A percentile compares a stretch with the other conserved stretches of the same genome.
phyloP scores from a whole-genome alignment of 2,888 invertebrate genomes.

The Hirtodrosophila trivittata region DNA sequence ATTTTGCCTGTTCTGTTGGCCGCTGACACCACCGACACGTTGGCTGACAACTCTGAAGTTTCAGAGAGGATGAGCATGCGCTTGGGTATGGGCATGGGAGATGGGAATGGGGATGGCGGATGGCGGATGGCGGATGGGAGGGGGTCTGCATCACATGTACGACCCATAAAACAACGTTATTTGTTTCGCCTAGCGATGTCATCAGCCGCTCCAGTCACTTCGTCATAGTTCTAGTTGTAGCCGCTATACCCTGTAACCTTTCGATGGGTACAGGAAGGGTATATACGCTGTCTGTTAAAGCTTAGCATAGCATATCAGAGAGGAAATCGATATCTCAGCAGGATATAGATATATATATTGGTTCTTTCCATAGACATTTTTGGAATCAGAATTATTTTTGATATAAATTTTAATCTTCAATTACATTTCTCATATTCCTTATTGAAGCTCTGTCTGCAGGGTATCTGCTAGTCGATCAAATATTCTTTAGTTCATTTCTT shows the following conservation, averaged over 20 bases:
- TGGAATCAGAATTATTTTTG: no score
- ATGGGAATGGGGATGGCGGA: not conserved
- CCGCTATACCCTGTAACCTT: not conserved
- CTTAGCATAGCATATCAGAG: no score
- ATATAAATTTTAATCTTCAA: no score
- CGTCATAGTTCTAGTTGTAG: slow-evolving; percentile 14
- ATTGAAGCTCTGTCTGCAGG: not conserved
- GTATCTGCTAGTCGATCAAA: not conserved
- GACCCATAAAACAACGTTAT: slow-evolving; percentile 66
- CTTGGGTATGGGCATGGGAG: no score
- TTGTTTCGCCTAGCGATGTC: slow-evolving; percentile 65
- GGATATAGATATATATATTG: no score
- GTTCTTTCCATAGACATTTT: no score
- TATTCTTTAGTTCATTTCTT: not conserved
- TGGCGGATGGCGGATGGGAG: not conserved
- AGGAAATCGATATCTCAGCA: no score
- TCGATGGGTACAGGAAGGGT: not conserved
- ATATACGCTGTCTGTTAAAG: no score
- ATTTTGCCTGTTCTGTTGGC: slow-evolving; percentile 18
- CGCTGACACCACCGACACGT: slow-evolving; percentile 22
- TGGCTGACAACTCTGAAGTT: not conserved
- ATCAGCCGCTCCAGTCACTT: slow-evolving; percentile 42
- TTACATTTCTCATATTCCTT: no score
- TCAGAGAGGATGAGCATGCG: no score
- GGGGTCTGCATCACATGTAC: slow-evolving; percentile 56